Conservation (phyloP, 2,113 vertebrate genomes). For the Entelurus aequoreus region DNA sequence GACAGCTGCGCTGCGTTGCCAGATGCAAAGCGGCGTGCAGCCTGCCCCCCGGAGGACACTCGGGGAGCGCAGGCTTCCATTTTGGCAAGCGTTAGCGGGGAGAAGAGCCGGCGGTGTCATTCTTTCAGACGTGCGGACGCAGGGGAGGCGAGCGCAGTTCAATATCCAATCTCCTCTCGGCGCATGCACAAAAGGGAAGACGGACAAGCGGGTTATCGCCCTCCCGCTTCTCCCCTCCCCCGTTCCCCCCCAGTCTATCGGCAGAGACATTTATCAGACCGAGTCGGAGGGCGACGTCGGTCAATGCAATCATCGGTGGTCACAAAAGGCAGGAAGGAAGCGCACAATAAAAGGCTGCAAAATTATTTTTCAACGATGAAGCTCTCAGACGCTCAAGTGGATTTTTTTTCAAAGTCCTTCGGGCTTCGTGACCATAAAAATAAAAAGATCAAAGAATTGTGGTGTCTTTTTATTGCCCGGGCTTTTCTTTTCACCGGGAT, state of each 20-base stretch:
- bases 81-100: neutral
- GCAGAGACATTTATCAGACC: constrained; percentile 57
- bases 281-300: constrained; percentile 40
- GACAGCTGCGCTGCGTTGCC: neutral
- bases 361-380: constrained; percentile 66
- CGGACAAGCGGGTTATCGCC: constrained; percentile 53
- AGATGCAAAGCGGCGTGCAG: neutral
- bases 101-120: constrained; percentile 11
- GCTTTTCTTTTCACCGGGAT: neutral
- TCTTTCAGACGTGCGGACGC: constrained; percentile 43
- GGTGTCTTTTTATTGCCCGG: constrained; percentile 16
- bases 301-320: constrained; percentile 56
- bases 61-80: neutral
- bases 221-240: neutral
- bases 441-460: constrained; percentile 39
- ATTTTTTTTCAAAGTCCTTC: constrained; percentile 50
- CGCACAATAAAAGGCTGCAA: constrained; percentile 41
- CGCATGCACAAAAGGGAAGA: constrained; percentile 57
- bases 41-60: neutral
- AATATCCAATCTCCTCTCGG: constrained; percentile 64
- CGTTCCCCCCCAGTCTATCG: constrained; percentile 35
- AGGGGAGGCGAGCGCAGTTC: constrained; percentile 46
- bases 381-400: constrained; percentile 39
- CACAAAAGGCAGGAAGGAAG: constrained; percentile 23
- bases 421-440: constrained; percentile 50